Evolutionary conservation across 2,113 vertebrate species (phyloP).

Genomic region (Datnioides undecimradiatus): DNA sequence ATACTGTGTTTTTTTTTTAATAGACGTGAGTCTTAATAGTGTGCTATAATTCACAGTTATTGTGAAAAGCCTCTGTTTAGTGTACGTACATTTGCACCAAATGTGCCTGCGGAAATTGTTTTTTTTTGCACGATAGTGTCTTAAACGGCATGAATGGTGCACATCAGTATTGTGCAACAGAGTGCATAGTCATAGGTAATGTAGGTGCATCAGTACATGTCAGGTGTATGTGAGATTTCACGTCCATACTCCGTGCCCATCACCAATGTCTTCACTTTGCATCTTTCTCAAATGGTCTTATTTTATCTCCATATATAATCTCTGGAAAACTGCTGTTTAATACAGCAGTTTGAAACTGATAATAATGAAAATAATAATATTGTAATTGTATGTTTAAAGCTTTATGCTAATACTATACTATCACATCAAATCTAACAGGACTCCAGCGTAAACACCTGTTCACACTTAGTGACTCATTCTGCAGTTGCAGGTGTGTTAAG

Average conservation of each 20-base stretch:
- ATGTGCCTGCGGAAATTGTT: background rate
- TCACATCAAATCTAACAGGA: too few relatives aligned
- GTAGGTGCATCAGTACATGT: slow-evolving; percentile 48
- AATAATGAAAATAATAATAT: too few relatives aligned
- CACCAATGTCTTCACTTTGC: slow-evolving; percentile 12
- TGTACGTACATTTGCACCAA: slow-evolving; percentile 8
- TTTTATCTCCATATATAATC: slow-evolving; percentile 5
- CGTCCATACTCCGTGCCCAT: slow-evolving; percentile 59
- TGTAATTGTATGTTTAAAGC: too few relatives aligned
- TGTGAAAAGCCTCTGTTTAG: slow-evolving; percentile 4
- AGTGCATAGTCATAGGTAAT: slow-evolving; percentile 21
- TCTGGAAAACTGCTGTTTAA: background rate
- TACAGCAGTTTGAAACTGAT: background rate
- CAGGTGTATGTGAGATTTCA: slow-evolving; percentile 75
- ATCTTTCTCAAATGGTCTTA: slow-evolving; percentile 22
- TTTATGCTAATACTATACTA: too few relatives aligned
- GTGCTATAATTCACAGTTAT: slow-evolving; percentile 15
- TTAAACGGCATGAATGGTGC: slow-evolving; percentile 22
- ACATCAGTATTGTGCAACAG: slow-evolving; percentile 17
- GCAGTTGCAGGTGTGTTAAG: background rate
- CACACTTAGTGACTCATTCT: background rate
- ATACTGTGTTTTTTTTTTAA: slow-evolving; percentile 2
- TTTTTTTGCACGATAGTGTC: slow-evolving; percentile 23
- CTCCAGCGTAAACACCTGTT: background rate
- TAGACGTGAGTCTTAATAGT: background rate